A percentile compares a stretch with the other conserved stretches of the same genome.
phyloP scores from a whole-genome alignment of 2,888 invertebrate genomes.

The Pammene fasciana region DNA sequence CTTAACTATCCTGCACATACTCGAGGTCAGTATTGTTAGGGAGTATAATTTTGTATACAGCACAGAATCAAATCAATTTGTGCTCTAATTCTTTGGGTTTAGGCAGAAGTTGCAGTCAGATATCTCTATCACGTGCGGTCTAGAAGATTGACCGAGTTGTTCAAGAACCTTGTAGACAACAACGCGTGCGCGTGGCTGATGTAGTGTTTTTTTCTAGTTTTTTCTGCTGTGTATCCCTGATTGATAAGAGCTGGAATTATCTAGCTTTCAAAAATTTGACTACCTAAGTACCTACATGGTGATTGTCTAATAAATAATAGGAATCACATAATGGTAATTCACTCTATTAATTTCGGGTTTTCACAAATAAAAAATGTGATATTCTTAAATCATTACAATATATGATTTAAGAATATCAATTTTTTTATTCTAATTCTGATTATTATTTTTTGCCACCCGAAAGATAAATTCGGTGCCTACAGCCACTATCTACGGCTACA shows the following conservation, averaged over 20 bases:
- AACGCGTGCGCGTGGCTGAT: conserved; percentile 2
- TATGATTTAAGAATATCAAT: too few species aligned
- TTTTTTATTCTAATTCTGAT: too few species aligned
- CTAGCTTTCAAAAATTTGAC: too few species aligned
- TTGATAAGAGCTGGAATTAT: neutral
- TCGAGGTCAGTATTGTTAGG: conserved; percentile 33
- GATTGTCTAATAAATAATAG: too few species aligned
- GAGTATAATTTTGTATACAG: conserved; percentile 1
- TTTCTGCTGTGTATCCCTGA: neutral
- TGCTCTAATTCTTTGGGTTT: neutral
- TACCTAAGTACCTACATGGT: too few species aligned
- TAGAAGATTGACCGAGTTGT: conserved; percentile 16
- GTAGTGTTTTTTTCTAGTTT: conserved; percentile 7
- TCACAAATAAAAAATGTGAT: too few species aligned
- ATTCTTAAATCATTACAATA: too few species aligned
- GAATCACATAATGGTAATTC: too few species aligned
- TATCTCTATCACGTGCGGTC: conserved; percentile 9
- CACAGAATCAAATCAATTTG: neutral
- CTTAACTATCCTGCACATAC: conserved; percentile 31
- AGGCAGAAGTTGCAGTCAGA: neutral
- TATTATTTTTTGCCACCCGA: too few species aligned
- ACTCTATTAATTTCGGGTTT: too few species aligned
- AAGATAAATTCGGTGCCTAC: too few species aligned
- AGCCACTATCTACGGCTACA: too few species aligned
- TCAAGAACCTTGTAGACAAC: conserved; percentile 23